phyloP scores from a whole-genome alignment of 30 jellyfish, hydroid and myxozoan species.

The Clytia hemisphaerica region DNA sequence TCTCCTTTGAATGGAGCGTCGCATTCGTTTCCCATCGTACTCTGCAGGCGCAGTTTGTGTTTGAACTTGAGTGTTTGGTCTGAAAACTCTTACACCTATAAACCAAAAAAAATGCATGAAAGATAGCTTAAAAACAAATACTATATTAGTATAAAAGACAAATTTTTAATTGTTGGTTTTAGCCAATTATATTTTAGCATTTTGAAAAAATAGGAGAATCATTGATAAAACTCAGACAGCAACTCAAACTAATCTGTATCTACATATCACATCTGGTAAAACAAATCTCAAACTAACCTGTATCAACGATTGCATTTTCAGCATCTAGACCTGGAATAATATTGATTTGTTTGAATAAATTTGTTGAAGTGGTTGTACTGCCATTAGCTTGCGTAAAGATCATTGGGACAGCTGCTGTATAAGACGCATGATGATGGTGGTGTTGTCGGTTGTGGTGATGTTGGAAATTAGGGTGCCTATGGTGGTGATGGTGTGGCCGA shows the following conservation, averaged over 20 bases:
- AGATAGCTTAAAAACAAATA: no score
- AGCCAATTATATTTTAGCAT: no score
- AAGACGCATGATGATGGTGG: constrained; percentile 13
- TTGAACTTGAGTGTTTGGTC: constrained; percentile 31
- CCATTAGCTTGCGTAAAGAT: neutral
- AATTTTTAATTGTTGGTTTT: no score
- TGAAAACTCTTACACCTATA: constrained; percentile 16
- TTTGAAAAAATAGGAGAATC: no score
- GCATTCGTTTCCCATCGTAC: constrained; percentile 40
- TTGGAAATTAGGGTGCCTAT: constrained; percentile 4
- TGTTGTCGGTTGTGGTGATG: neutral
- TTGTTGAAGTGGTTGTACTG: neutral
- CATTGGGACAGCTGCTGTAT: constrained; percentile 16
- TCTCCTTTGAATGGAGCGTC: constrained; percentile 53
- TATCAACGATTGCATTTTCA: constrained; percentile 36
- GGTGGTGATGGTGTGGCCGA: no score
- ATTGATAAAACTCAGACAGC: no score
- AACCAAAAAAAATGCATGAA: no score
- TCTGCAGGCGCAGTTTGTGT: constrained; percentile 23
- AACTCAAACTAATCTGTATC: no score
- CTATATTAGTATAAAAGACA: no score
- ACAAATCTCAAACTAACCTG: constrained; percentile 4
- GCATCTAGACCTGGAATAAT: constrained; percentile 37
- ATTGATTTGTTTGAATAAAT: constrained; percentile 21
- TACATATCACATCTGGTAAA: neutral